Percentiles rank a stretch among this genome's conserved stretches.
Evolutionary conservation across 2,113 vertebrate species (phyloP).

Genomic region (Dunckerocampus dactyliophorus): DNA sequence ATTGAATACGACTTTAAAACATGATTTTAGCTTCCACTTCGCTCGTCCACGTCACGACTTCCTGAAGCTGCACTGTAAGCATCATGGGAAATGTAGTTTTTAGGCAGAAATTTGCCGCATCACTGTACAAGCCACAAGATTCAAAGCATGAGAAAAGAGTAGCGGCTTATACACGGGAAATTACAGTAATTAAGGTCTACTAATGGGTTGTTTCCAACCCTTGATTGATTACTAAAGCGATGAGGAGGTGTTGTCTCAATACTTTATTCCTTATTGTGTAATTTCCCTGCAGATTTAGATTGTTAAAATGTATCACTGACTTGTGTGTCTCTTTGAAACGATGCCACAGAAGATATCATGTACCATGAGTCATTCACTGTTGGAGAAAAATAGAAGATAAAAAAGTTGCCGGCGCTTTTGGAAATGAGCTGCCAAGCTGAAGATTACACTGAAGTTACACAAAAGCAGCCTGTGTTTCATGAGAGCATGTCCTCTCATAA

Average conservation of each 20-base stretch:
- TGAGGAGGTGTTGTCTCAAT: neutral
- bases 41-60: too few species aligned
- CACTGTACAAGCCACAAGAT: too few species aligned
- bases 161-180: too few species aligned
- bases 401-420: constrained; percentile 31
- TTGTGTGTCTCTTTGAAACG: neutral
- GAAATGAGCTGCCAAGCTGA: constrained; percentile 40
- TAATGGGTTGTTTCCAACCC: too few species aligned
- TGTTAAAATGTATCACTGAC: neutral
- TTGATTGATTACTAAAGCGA: neutral
- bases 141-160: too few species aligned
- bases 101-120: too few species aligned
- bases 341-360: constrained; percentile 12
- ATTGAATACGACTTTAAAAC: too few species aligned
- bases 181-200: too few species aligned
- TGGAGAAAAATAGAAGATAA: constrained; percentile 5
- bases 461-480: constrained; percentile 48
- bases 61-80: too few species aligned
- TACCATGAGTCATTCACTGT: constrained; percentile 22
- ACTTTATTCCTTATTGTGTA: neutral
- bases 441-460: constrained; percentile 50
- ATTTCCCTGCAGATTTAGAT: too few species aligned
- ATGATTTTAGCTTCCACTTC: too few species aligned
- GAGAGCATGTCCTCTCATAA: constrained; percentile 42
- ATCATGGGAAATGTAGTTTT: too few species aligned